phyloP scores from a whole-genome alignment of 2,113 vertebrate species.

The Anser cygnoides region DNA sequence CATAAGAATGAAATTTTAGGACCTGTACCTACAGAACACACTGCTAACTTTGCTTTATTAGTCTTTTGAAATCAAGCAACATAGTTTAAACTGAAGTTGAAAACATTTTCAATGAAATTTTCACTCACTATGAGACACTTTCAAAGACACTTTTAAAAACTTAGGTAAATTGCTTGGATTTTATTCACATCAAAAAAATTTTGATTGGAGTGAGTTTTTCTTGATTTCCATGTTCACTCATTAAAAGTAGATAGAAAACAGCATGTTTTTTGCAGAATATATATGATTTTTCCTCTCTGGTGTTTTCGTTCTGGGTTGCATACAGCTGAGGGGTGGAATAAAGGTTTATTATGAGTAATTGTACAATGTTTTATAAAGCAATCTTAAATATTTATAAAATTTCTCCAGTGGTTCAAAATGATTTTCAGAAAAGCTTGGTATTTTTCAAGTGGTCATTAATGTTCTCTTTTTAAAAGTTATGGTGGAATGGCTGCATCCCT shows the following conservation, averaged over 20 bases:
- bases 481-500: background rate
- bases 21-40: background rate
- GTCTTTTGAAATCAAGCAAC: background rate
- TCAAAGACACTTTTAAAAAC: background rate
- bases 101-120: background rate
- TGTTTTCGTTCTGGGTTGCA: background rate
- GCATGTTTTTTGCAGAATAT: background rate
- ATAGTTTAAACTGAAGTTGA: background rate
- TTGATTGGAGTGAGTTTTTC: background rate
- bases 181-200: background rate
- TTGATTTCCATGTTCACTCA: background rate
- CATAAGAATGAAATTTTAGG: background rate
- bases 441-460: background rate
- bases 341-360: background rate
- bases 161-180: background rate
- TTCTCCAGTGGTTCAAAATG: background rate
- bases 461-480: background rate
- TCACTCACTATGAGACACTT: background rate
- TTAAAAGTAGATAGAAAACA: background rate
- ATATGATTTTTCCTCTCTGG: background rate
- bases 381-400: background rate
- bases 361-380: background rate
- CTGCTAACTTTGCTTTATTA: background rate
- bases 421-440: background rate
- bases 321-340: background rate